phyloP scores from a whole-genome alignment of 1,140 invertebrate genomes.

The Zaprionus davidi region DNA sequence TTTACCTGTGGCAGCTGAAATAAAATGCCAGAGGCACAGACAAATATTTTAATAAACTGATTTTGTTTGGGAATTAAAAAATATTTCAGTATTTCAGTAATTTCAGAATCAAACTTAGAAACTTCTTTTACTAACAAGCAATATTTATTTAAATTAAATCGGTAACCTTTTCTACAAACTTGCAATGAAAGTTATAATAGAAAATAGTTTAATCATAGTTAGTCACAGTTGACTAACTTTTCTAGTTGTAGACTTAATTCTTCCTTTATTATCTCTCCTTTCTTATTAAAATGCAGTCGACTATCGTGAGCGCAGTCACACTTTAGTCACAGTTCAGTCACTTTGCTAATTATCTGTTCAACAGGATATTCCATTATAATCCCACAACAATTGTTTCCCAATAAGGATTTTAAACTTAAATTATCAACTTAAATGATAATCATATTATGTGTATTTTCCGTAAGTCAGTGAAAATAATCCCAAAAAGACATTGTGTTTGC shows the following conservation, averaged over 20 bases:
- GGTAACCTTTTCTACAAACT: not conserved
- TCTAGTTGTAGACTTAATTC: not conserved
- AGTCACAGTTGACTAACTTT: not conserved
- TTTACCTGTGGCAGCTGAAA: not conserved
- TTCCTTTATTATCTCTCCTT: too few relatives aligned
- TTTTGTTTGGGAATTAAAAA: too few relatives aligned
- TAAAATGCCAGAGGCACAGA: not conserved
- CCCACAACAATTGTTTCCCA: not conserved
- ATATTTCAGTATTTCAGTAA: too few relatives aligned
- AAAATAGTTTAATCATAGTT: not conserved
- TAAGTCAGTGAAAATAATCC: conserved; percentile 3
- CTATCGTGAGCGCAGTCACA: too few relatives aligned
- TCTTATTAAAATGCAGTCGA: too few relatives aligned
- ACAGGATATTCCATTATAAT: conserved; percentile 1
- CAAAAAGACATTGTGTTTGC: not conserved
- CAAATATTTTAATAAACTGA: not conserved
- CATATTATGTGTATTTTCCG: conserved; percentile 2
- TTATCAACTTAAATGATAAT: conserved; percentile 4
- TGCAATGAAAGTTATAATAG: too few relatives aligned
- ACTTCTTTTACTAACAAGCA: not conserved
- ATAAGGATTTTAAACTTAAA: not conserved
- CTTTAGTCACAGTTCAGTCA: too few relatives aligned
- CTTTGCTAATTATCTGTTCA: too few relatives aligned
- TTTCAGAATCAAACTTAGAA: too few relatives aligned
- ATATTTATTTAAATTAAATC: not conserved